Evolutionary conservation across 2,888 invertebrate species (phyloP).

Genomic region (Drepana falcataria): DNA sequence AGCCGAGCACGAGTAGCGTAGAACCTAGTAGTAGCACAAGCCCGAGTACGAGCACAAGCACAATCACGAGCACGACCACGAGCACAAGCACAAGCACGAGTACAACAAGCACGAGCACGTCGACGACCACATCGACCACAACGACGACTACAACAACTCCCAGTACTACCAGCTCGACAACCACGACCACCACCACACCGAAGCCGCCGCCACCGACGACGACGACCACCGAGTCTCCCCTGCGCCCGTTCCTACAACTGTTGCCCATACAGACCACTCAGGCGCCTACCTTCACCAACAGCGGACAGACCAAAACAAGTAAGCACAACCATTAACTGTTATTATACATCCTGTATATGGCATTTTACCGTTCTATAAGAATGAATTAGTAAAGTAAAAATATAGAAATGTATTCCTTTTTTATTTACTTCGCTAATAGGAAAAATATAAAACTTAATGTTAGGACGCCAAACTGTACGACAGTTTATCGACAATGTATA

Average conservation of each 20-base stretch:
- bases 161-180: conserved; percentile 59
- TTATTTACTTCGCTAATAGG: too few relatives aligned
- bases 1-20: conserved; percentile 42
- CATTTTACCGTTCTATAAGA: too few relatives aligned
- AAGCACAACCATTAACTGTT: conserved; percentile 9
- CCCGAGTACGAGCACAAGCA: conserved; percentile 34
- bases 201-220: conserved; percentile 40
- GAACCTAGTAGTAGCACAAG: conserved; percentile 49
- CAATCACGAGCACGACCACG: conserved; percentile 44
- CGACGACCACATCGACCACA: conserved; percentile 48
- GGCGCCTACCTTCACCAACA: conserved; percentile 28
- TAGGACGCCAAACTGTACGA: too few relatives aligned
- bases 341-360: too few relatives aligned
- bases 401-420: too few relatives aligned
- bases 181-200: conserved; percentile 48
- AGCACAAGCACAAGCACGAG: conserved; percentile 54
- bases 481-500: too few relatives aligned
- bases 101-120: conserved; percentile 58
- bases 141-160: conserved; percentile 59
- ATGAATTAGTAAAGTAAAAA: too few relatives aligned
- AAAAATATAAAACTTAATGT: too few relatives aligned
- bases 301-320: conserved; percentile 48
- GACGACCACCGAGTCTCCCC: conserved; percentile 34
- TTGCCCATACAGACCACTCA: conserved; percentile 59
- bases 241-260: conserved; percentile 62